Evolutionary conservation across 1,140 invertebrate genomes (phyloP).

Genomic region (Procambarus virginalis): DNA sequence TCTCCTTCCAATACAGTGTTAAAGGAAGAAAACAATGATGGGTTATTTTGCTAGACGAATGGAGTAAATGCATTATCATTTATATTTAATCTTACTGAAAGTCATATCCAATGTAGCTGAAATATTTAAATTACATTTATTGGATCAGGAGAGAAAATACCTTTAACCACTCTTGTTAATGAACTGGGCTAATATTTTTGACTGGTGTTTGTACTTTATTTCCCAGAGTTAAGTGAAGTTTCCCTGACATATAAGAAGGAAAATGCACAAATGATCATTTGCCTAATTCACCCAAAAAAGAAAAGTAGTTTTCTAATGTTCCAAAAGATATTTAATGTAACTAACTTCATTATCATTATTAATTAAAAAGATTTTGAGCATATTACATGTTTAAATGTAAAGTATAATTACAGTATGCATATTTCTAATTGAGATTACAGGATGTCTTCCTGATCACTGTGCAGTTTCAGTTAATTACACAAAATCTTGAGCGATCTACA

Average conservation of each 20-base stretch:
- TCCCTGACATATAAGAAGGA: slow-evolving; percentile 57
- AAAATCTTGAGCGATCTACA: not conserved
- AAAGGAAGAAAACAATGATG: not conserved
- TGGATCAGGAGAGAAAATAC: not conserved
- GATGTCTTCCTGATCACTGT: slow-evolving; percentile 20
- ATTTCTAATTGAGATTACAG: slow-evolving; percentile 16
- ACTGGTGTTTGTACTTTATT: slow-evolving; percentile 58
- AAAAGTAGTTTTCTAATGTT: not conserved
- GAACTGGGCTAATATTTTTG: slow-evolving; percentile 42
- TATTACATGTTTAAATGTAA: not conserved
- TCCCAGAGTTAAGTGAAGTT: slow-evolving; percentile 54
- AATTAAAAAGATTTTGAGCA: not conserved
- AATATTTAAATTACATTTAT: too few relatives aligned
- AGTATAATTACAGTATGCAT: not conserved
- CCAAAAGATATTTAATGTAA: not conserved
- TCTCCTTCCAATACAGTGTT: not conserved
- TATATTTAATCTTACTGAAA: not conserved
- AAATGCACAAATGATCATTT: slow-evolving; percentile 37
- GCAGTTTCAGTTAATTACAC: slow-evolving; percentile 6
- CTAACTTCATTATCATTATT: not conserved
- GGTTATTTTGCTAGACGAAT: not conserved
- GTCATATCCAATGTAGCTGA: too few relatives aligned
- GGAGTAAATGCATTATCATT: not conserved
- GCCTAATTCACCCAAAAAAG: not conserved
- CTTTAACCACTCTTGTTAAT: slow-evolving; percentile 23